Evolutionary conservation across 2,888 invertebrate species (phyloP).

Genomic region (Tetropium fuscum): DNA sequence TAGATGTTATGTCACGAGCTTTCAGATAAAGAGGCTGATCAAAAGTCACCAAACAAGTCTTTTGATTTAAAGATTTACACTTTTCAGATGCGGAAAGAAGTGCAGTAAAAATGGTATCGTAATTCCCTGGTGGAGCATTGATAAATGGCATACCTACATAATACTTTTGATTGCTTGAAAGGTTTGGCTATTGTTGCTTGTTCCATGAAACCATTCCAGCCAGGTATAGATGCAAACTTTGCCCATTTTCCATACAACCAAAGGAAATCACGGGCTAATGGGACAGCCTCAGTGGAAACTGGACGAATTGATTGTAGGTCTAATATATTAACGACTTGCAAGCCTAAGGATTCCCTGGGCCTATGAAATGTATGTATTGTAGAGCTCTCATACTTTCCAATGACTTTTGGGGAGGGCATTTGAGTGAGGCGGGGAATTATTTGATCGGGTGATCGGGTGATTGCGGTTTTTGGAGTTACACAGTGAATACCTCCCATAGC

Average conservation of each 20-base stretch:
- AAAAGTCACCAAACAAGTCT: conserved; percentile 28
- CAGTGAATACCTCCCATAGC: conserved; percentile 37
- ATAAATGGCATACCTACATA: conserved; percentile 58
- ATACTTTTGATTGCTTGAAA: conserved; percentile 49
- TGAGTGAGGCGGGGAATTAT: conserved; percentile 12
- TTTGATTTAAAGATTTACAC: conserved; percentile 4
- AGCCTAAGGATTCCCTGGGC: background rate
- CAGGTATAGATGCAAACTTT: conserved; percentile 22
- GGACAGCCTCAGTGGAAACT: conserved; percentile 3
- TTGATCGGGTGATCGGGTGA: conserved; percentile 13
- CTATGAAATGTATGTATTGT: background rate
- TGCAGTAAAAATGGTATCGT: conserved; percentile 52
- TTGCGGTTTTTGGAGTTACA: conserved; percentile 25
- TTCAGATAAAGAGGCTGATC: conserved; percentile 31
- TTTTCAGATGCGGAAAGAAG: background rate
- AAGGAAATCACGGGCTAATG: conserved; percentile 15
- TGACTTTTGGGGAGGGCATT: background rate
- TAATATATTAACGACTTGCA: background rate
- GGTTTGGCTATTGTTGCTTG: conserved; percentile 35
- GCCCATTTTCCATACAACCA: conserved; percentile 36
- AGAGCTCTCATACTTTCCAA: conserved; percentile 4
- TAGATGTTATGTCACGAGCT: conserved; percentile 26
- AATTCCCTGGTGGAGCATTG: conserved; percentile 53
- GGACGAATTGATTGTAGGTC: conserved; percentile 7
- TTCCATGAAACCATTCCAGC: conserved; percentile 56